Evolutionary conservation across 2,888 invertebrate species (phyloP).

Genomic region (Oscheius myriophilus): DNA sequence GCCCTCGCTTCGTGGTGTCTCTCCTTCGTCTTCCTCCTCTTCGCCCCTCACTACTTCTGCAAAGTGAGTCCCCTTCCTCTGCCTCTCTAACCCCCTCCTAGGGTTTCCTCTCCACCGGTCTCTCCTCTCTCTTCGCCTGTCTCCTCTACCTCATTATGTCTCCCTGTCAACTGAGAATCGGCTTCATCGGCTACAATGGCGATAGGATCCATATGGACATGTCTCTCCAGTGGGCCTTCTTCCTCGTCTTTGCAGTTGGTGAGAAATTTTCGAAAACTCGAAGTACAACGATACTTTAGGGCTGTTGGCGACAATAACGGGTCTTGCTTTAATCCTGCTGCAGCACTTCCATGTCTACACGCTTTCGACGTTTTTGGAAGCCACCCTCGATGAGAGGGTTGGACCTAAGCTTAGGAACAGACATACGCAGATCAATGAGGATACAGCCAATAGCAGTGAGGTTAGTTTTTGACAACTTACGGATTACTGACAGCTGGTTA

Average conservation of each 20-base stretch:
- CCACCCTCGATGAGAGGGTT: conserved; percentile 61
- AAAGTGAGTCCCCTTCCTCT: conserved; percentile 49
- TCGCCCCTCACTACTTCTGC: conserved; percentile 63
- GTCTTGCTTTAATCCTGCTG: conserved; percentile 53
- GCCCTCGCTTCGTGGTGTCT: conserved; percentile 57
- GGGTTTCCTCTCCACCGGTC: conserved; percentile 49
- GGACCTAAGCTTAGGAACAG: conserved; percentile 46
- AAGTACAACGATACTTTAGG: conserved; percentile 30
- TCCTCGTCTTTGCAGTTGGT: conserved; percentile 62
- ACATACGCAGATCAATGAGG: conserved; percentile 1
- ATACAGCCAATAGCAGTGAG: conserved; percentile 32
- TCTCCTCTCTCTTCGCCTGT: conserved; percentile 55
- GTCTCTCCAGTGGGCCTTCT: conserved; percentile 64
- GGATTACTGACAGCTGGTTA: conserved; percentile 6
- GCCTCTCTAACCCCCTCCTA: conserved; percentile 62
- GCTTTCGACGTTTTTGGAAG: conserved; percentile 64
- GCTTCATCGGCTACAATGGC: conserved; percentile 56
- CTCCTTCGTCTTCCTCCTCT: conserved; percentile 55
- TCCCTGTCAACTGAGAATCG: conserved; percentile 61
- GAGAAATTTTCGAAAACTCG: too few species aligned
- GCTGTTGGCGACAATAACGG: conserved; percentile 57
- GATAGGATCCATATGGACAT: conserved; percentile 55
- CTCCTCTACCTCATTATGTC: conserved; percentile 58
- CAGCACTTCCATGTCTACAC: conserved; percentile 63
- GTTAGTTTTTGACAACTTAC: conserved; percentile 1